phyloP scores from a whole-genome alignment of 2,797 vertebrate genomes.

The Siniperca scherzeri region DNA sequence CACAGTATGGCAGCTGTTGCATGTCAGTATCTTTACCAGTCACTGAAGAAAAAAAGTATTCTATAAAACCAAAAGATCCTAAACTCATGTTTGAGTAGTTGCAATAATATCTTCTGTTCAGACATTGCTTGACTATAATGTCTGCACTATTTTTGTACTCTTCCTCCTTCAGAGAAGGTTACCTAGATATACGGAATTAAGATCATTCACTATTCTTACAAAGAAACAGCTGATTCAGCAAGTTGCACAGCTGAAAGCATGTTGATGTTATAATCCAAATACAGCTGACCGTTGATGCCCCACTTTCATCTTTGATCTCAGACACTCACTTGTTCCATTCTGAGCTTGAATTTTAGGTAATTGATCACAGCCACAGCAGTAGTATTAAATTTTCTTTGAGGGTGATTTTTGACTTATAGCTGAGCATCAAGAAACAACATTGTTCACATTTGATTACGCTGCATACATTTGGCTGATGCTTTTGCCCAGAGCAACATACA shows the following conservation, averaged over 20 bases:
- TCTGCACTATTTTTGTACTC: constrained; percentile 33
- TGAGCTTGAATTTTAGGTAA: constrained; percentile 50
- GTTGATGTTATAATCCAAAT: constrained; percentile 77
- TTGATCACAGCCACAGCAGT: constrained; percentile 52
- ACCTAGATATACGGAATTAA: constrained; percentile 77
- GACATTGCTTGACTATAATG: constrained; percentile 34
- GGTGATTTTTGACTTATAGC: constrained; percentile 57
- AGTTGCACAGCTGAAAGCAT: constrained; percentile 66
- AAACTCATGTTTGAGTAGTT: constrained; percentile 15
- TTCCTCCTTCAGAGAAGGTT: constrained; percentile 69
- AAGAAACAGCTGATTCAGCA: constrained; percentile 79
- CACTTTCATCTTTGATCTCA: constrained; percentile 70
- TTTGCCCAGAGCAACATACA: neutral
- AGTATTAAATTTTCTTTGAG: constrained; percentile 39
- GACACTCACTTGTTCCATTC: constrained; percentile 43
- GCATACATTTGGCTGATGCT: neutral
- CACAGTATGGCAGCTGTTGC: constrained; percentile 18
- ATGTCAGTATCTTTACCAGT: constrained; percentile 26
- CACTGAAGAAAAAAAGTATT: constrained; percentile 21
- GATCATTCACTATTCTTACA: constrained; percentile 74
- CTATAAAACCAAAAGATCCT: constrained; percentile 30
- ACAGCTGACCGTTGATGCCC: constrained; percentile 75
- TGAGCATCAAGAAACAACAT: constrained; percentile 31
- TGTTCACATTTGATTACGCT: neutral
- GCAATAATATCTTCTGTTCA: constrained; percentile 46